phyloP scores from a whole-genome alignment of 2,797 vertebrate genomes.

The Podargus strigoides region DNA sequence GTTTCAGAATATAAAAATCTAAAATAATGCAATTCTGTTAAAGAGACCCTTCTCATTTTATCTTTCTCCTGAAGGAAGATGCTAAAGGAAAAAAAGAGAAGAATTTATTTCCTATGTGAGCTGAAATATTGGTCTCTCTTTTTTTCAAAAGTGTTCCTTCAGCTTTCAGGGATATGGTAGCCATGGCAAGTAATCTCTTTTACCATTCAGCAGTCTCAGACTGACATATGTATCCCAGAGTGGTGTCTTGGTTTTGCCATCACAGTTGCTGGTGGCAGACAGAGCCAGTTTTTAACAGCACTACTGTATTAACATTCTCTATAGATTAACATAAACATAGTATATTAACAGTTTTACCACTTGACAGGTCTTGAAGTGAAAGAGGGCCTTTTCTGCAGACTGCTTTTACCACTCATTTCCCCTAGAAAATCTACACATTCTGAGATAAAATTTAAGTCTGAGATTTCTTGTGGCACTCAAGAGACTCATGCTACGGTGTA shows the following conservation, averaged over 20 bases:
- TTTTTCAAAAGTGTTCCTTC: neutral
- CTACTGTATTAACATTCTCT: neutral
- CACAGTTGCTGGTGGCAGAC: neutral
- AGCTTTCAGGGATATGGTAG: neutral
- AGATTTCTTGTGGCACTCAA: neutral
- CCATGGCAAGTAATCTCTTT: conserved; percentile 2
- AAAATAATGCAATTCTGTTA: neutral
- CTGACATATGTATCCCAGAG: neutral
- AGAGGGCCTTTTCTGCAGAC: neutral
- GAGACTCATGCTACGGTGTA: accelerated
- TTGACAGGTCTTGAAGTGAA: neutral
- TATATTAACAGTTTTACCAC: neutral
- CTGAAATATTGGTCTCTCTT: neutral
- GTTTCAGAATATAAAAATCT: neutral
- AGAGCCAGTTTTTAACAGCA: neutral
- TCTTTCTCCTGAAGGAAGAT: neutral
- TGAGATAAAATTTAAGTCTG: neutral
- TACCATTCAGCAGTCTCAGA: neutral
- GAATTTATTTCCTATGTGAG: neutral
- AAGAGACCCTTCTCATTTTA: neutral
- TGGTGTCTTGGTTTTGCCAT: neutral
- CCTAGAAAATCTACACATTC: neutral
- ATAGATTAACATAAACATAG: neutral
- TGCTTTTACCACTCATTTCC: neutral
- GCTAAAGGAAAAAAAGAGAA: neutral